Conservation (phyloP, 2,113 vertebrate species). For the Thryonomys swinderianus region DNA sequence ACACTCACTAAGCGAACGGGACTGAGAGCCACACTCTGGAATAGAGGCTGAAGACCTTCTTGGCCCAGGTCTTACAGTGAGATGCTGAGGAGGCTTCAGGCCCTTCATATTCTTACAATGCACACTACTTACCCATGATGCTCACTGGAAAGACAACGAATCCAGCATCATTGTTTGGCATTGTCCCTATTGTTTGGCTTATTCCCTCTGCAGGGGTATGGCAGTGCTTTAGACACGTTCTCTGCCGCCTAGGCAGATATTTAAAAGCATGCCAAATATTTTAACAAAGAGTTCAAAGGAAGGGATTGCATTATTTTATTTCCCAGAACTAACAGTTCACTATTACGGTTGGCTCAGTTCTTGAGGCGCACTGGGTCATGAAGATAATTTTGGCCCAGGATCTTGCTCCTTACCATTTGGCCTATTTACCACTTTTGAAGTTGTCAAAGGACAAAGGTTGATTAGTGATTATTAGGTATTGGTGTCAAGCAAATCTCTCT, state of each 20-base stretch:
- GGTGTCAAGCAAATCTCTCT: background rate
- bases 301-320: background rate
- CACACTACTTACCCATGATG: background rate
- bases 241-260: background rate
- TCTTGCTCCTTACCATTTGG: background rate
- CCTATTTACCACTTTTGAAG: background rate
- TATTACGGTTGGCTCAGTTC: background rate
- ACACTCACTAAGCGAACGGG: background rate
- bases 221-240: background rate
- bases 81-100: background rate
- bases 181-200: background rate
- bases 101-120: background rate
- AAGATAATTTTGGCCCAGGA: background rate
- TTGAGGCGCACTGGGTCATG: background rate
- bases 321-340: background rate
- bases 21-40: background rate
- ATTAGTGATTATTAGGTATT: background rate
- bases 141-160: background rate
- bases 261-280: slow-evolving; percentile 3
- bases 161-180: too few relatives aligned
- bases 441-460: background rate
- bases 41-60: background rate
- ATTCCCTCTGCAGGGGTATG: background rate
- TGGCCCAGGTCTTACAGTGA: background rate
- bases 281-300: slow-evolving; percentile 40